Conservation (phyloP, 2,797 vertebrate species). For the Etheostoma perlongum region DNA sequence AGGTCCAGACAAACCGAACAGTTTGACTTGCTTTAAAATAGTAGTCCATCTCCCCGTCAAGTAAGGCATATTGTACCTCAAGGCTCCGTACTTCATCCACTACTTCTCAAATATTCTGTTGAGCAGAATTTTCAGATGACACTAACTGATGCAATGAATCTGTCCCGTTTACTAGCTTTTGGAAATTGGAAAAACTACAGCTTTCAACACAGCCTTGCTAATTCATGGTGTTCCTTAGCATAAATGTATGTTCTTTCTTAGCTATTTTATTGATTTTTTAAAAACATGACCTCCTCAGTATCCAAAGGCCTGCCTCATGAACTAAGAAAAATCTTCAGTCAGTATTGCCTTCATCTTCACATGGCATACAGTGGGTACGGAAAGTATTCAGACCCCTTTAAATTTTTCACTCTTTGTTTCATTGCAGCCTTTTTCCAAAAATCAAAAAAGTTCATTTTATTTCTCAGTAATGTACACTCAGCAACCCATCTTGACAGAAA, state of each 20-base stretch:
- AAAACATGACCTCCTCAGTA: conserved; percentile 17
- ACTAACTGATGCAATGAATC: not conserved
- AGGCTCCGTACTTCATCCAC: conserved; percentile 33
- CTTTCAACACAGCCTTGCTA: not conserved
- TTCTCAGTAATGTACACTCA: no score
- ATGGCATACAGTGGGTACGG: no score
- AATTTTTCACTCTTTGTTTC: no score
- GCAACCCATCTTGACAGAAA: no score
- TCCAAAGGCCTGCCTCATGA: conserved; percentile 47
- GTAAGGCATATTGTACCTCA: conserved; percentile 21
- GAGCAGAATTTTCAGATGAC: conserved; percentile 16
- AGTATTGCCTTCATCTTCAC: not conserved
- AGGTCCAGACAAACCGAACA: conserved; percentile 26
- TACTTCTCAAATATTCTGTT: conserved; percentile 15
- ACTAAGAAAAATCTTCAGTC: conserved; percentile 6
- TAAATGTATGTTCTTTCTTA: not conserved
- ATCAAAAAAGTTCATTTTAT: no score
- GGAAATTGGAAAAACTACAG: not conserved
- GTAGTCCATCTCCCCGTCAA: not conserved
- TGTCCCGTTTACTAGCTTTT: not conserved
- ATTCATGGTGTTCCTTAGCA: not conserved
- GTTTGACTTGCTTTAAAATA: conserved; percentile 21
- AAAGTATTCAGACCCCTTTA: no score
- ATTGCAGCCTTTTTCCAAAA: no score
- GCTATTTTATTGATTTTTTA: not conserved